Percentiles rank a stretch among this genome's conserved stretches.
phyloP scores from a whole-genome alignment of 2,797 vertebrate species.

The Enteromius afrohamiltoni region DNA sequence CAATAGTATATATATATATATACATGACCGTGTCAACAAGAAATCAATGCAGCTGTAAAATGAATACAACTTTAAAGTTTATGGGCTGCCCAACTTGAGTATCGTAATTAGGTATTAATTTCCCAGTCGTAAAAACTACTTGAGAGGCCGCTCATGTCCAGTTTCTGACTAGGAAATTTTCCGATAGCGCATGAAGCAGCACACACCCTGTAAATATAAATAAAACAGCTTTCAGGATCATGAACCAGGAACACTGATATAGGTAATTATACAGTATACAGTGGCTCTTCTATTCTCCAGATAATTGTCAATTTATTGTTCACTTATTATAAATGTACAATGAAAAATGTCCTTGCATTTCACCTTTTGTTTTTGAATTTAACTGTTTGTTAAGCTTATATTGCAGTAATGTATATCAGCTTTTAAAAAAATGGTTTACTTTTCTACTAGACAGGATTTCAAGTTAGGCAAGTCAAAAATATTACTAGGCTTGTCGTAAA shows the following conservation, averaged over 20 bases:
- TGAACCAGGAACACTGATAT: background rate
- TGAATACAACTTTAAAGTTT: too few relatives aligned
- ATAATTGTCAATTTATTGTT: background rate
- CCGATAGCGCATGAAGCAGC: background rate
- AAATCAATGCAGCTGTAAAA: too few relatives aligned
- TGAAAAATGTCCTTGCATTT: background rate
- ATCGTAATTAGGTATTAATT: background rate
- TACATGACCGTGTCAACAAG: background rate
- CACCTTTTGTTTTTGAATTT: background rate
- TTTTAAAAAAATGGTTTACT: background rate
- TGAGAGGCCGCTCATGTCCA: too few relatives aligned
- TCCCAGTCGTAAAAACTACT: background rate
- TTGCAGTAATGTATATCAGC: background rate
- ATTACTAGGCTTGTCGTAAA: background rate
- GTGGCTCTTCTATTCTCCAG: background rate
- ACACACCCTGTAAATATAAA: background rate
- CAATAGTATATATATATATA: background rate
- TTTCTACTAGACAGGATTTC: background rate
- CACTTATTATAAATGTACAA: background rate
- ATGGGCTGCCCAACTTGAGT: background rate
- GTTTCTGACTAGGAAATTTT: too few relatives aligned
- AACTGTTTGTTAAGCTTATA: background rate
- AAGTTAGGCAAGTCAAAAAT: background rate
- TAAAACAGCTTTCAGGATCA: background rate
- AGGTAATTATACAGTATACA: background rate